Base-by-base conservation (phyloP, 2,113 vertebrate species). In the Turdus rufiventris region DNA sequence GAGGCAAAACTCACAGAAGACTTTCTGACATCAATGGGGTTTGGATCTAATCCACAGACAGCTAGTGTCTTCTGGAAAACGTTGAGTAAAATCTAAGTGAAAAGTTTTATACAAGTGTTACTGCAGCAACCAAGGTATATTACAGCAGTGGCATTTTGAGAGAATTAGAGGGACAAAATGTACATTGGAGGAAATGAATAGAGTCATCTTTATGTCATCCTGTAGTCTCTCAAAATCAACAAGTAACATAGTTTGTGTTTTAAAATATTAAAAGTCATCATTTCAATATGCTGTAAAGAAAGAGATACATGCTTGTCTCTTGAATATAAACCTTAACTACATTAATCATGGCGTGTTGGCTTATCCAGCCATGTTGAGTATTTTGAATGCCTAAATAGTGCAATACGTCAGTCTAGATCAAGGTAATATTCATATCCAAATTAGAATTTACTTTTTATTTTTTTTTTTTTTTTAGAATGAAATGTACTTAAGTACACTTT, bases 1-100 rank as follows among this genome's bases (percentile, higher is more conserved):
- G 73, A 96, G 90, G 82, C 83, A 88, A 95, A 94, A 89, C 61
- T 63, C 62, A 75, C 58, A 66, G 70, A 95, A 88, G 74, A 66
- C 23, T 85, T 91, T 84, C 72, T 85, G 74, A 92, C 89, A 95
- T 95, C 89, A 95, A 18, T 94, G 73, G 51, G 28, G 45, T 89
- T 95, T 91, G 79, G 36, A 91, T 91, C 56, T 63, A 79, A 62
- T 43, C 43, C 62, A 87, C n/a, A 89, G 90, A 70, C 56, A 93
- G 58, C 26, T 95, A 43, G 58, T 96, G 94, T 91, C 84, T 86
- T 73, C 94, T 86, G 83, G 18, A 95, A 95, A 96, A 65, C 12
- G 9, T 40, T 89, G 34, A 80, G 31, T 72, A 93, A 97, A 97
- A 95, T 75, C 45, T 81, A 88, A 70, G 47, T 80, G 58, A 91